Base-by-base conservation (phyloP, 2,113 vertebrate genomes). In the Bubo blakistoni region DNA sequence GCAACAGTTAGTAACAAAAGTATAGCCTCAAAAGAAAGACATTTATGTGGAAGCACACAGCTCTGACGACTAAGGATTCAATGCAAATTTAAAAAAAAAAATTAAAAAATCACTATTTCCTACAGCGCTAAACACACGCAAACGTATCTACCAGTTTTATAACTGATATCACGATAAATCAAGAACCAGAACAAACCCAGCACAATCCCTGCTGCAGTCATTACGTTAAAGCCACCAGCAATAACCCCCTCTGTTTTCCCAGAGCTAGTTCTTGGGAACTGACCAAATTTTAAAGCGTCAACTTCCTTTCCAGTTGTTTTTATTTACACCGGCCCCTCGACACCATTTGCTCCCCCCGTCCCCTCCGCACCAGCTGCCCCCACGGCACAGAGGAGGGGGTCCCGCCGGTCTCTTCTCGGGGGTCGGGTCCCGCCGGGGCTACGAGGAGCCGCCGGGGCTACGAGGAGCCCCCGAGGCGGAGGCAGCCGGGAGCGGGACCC, bases 141-240 rank as follows among this genome's bases (percentile, higher is more conserved):
- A 92, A 96, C 70, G 67, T 95, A 96, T 93, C 97, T 94, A 88
- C 81, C 93, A 65, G 88, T 67, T 96, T 95, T 81, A 83, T 47
- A 96, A 81, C 0, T 51, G 95, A 81, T 2, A 49, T 2, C 58
- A 5, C 25, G 30, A n/a, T 1, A 29, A 54, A 66, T 9, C 67
- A 13, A 63, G 71, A 55, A 63, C 47, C 42, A 38, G 52, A 24
- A 55, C 67, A 24, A 69, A 22, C 24, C 79, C 86, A 16, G 74
- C 47, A 52, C 85, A 49, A 18, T 5, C 71, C 74, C 83, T 11
- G 83, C 89, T 46, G 77, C 86, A 72, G 58, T 14, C 93, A 11
- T 16, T 8, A 36, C 55, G 34, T 13, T 7, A 32, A 24, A 92
- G 65, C 73, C 70, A 49, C 38, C 51, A 20, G 66, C 74, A 21